Conservation (phyloP, 2,113 vertebrate genomes). For the Egretta garzetta region DNA sequence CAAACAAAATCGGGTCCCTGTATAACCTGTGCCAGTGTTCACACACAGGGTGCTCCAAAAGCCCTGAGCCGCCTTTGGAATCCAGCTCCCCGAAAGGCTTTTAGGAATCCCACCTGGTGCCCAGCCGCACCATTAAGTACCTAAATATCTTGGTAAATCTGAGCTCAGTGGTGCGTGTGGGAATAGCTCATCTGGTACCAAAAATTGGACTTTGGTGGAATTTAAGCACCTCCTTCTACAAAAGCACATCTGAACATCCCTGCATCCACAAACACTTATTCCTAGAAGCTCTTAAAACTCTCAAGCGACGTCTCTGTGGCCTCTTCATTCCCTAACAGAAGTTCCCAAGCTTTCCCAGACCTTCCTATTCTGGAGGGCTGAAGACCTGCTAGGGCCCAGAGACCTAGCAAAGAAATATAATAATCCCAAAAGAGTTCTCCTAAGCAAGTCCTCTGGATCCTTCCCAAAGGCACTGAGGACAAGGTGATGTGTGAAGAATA, state of each 20-base stretch:
- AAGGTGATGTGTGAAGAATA: background rate
- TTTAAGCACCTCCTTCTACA: background rate
- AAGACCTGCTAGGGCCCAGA: background rate
- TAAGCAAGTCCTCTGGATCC: background rate
- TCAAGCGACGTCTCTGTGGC: background rate
- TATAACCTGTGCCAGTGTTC: background rate
- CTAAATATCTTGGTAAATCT: background rate
- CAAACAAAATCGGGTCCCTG: background rate
- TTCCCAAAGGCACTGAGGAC: background rate
- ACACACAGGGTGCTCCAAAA: background rate
- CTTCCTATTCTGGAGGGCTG: background rate
- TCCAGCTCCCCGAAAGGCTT: background rate
- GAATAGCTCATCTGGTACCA: background rate
- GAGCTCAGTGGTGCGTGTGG: background rate
- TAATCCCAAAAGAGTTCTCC: background rate
- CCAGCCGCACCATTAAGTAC: background rate
- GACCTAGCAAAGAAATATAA: background rate
- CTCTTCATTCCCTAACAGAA: background rate
- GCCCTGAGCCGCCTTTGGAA: background rate
- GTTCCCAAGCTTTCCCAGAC: background rate
- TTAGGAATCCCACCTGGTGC: background rate
- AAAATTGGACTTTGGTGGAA: background rate
- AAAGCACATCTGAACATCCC: background rate
- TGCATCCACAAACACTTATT: background rate
- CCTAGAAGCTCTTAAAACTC: background rate